Base-by-base conservation (phyloP, 1,140 invertebrate species). In the Drosophila carrolli region DNA sequence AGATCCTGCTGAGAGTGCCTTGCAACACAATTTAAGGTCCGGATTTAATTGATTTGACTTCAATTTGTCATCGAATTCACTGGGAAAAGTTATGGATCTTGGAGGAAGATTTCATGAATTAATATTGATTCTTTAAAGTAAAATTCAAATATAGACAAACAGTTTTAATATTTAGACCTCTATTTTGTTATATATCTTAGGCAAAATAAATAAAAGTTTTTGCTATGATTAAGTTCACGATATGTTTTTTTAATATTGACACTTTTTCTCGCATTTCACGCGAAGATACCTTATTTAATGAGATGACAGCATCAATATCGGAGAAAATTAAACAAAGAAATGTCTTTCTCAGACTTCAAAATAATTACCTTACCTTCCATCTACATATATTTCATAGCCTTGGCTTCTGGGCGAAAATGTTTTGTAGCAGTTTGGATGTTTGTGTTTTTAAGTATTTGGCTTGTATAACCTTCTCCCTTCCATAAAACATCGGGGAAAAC, bases 401-500 rank as follows among this genome's bases (percentile, higher is more conserved):
- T 48, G 63, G 48, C 44, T 63, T 29, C 14, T 40, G 16, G 9
- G 27, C 10, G 37, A 48, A 65, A 40, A 37, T 16, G 10, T 23
- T 70, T 29, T 38, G 6, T 32, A 32, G 27, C 9, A 29, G 9
- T 53, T 53, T 32, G 27, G 2, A 38, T 70, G 56, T 56, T 70
- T 70, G 50, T 35, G 67, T 19, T 47, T 57, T 70, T 35, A 57
- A 57, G 46, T 53, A 48, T 63, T 23, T 53, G 27, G 38, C 60
- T 68, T 58, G 61, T 44, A 43, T 67, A 43, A 32, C 55, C 41
- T 78, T 50, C 47, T n/a, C 41, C 19, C 19, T 14, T 59, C 29
- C 75, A 23, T 46, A 67, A 46, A 72, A 76, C 78, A 66, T 57
- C 43, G 32, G 10, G 14, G 32, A 23, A 57, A 79, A 83, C 58